Percentiles rank a stretch among this genome's conserved stretches.
phyloP scores from a whole-genome alignment of 1,140 invertebrate species.

The Aphidius gifuensis region DNA sequence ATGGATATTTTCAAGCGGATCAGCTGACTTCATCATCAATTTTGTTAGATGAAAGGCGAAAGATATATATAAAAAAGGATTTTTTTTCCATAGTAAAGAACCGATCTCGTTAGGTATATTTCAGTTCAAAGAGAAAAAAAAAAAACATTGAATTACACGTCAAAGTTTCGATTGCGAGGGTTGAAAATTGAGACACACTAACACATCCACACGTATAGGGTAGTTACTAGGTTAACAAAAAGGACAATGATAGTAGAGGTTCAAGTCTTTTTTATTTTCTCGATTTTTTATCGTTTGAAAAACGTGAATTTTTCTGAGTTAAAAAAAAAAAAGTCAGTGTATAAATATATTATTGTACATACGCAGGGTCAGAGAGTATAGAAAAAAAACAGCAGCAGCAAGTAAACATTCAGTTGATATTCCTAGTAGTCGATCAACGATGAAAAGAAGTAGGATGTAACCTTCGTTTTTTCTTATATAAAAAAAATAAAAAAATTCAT shows the following conservation, averaged over 20 bases:
- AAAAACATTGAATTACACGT: background rate
- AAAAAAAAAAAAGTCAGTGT: background rate
- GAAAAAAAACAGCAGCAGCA: background rate
- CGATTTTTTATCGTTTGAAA: conserved; percentile 8
- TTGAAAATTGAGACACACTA: too few relatives aligned
- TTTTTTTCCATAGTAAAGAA: background rate
- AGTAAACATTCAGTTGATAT: background rate
- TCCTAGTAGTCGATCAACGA: background rate
- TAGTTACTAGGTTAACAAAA: background rate
- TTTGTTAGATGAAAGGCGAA: too few relatives aligned
- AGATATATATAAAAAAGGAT: too few relatives aligned
- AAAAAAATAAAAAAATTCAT: conserved; percentile 1
- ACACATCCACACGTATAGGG: too few relatives aligned
- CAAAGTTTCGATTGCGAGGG: background rate
- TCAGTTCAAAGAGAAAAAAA: conserved; percentile 8
- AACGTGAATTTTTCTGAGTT: conserved; percentile 12
- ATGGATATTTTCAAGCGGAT: too few relatives aligned
- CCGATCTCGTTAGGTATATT: conserved; percentile 7
- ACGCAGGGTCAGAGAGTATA: background rate
- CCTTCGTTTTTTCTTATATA: conserved; percentile 15
- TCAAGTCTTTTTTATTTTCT: background rate
- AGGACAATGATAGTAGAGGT: background rate
- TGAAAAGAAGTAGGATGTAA: background rate
- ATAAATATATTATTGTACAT: background rate
- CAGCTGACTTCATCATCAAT: too few relatives aligned